Conservation (phyloP, 1,140 invertebrate species). For the Diorhabda elongata region DNA sequence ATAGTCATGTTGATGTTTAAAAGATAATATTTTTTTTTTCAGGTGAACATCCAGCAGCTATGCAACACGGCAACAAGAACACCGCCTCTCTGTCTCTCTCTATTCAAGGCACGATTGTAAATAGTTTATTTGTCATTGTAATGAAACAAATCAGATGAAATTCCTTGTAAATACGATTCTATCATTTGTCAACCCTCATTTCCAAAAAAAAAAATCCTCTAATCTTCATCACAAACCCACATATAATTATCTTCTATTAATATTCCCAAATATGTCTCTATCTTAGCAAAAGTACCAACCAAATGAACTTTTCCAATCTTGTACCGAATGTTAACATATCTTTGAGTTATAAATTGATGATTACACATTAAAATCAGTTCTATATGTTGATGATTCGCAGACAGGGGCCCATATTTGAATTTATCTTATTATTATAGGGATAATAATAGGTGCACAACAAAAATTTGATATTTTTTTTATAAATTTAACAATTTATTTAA, state of each 20-base stretch:
- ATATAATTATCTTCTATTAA: neutral
- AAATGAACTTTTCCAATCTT: neutral
- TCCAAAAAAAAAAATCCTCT: neutral
- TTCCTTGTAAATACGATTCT: slow-evolving; percentile 32
- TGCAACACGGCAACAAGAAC: slow-evolving; percentile 67
- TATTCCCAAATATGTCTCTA: neutral
- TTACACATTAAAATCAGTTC: neutral
- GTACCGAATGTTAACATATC: slow-evolving; percentile 21
- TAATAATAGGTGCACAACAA: too few species aligned
- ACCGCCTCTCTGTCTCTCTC: slow-evolving; percentile 42
- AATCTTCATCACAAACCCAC: slow-evolving; percentile 7
- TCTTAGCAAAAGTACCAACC: neutral
- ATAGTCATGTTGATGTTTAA: neutral
- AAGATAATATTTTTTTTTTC: slow-evolving; percentile 40
- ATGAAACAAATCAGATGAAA: slow-evolving; percentile 47
- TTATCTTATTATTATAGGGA: too few species aligned
- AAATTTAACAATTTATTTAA: too few species aligned
- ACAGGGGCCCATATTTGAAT: neutral
- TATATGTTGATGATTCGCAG: neutral
- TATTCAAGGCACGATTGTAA: slow-evolving; percentile 44
- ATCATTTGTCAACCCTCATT: neutral
- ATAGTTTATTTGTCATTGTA: slow-evolving; percentile 44
- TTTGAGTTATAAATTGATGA: slow-evolving; percentile 24
- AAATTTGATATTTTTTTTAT: too few species aligned
- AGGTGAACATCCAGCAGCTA: slow-evolving; percentile 81